A percentile compares a stretch with the other conserved stretches of the same genome.
Conservation (phyloP, 2,888 invertebrate species). For the Subacronicta megacephala region DNA sequence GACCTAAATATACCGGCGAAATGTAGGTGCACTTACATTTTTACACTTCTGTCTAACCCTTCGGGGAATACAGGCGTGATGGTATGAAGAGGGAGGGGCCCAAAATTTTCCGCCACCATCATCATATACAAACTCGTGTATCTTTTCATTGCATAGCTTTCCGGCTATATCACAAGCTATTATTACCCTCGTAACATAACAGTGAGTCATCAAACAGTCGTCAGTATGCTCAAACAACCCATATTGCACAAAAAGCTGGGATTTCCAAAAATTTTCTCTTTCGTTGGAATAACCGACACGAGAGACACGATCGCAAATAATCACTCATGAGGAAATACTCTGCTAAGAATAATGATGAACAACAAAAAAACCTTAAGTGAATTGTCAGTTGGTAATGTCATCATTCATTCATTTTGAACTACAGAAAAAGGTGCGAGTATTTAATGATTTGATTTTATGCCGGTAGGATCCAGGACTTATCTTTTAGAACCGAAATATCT, state of each 20-base stretch:
- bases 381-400: too few relatives aligned
- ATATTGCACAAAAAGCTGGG: slow-evolving; percentile 24
- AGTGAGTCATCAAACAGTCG: slow-evolving; percentile 5
- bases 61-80: too few relatives aligned
- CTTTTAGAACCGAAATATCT: too few relatives aligned
- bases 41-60: too few relatives aligned
- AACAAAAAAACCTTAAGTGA: background rate
- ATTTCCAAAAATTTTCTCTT: slow-evolving; percentile 36
- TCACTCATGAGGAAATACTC: slow-evolving; percentile 22
- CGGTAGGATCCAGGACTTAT: too few relatives aligned
- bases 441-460: background rate
- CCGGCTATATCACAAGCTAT: background rate
- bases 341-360: background rate
- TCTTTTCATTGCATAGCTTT: background rate
- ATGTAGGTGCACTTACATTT: too few relatives aligned
- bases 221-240: slow-evolving; percentile 5
- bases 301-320: slow-evolving; percentile 7
- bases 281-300: slow-evolving; percentile 23
- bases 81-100: too few relatives aligned
- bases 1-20: too few relatives aligned
- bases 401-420: background rate
- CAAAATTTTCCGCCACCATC: background rate
- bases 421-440: background rate
- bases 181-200: background rate
- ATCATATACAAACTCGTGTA: too few relatives aligned